Conservation (phyloP, 2,113 vertebrate species). For the Merops nubicus region DNA sequence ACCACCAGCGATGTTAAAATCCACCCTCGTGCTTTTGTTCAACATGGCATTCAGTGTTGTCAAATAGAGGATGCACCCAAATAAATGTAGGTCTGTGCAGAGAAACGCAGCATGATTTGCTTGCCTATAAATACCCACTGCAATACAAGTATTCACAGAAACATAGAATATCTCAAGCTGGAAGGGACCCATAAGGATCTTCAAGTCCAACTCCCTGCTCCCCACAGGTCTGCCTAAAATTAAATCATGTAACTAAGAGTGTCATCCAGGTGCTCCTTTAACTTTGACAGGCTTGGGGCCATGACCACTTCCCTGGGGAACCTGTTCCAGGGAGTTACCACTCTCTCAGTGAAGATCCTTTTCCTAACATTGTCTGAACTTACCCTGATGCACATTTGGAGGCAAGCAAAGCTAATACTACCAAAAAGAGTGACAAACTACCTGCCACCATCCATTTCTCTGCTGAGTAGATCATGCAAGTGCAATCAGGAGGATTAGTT, state of each 20-base stretch:
- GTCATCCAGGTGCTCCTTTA: accelerated
- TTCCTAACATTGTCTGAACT: neutral
- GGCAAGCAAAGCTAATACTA: neutral
- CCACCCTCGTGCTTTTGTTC: neutral
- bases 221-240: neutral
- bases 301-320: accelerated
- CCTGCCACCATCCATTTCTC: neutral
- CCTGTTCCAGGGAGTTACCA: neutral
- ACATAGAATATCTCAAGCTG: neutral
- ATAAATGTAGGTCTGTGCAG: neutral
- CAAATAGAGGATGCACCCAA: neutral
- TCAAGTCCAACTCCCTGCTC: neutral
- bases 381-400: neutral
- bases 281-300: neutral
- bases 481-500: neutral
- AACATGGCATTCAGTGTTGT: neutral
- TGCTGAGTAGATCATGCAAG: neutral
- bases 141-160: neutral
- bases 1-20: neutral
- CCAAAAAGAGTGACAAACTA: neutral
- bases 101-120: neutral
- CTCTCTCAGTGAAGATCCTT: neutral
- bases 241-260: neutral
- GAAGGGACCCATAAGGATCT: neutral
- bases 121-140: neutral